Base-by-base conservation (phyloP, 2,113 vertebrate species). In the Salvelinus fontinalis region DNA sequence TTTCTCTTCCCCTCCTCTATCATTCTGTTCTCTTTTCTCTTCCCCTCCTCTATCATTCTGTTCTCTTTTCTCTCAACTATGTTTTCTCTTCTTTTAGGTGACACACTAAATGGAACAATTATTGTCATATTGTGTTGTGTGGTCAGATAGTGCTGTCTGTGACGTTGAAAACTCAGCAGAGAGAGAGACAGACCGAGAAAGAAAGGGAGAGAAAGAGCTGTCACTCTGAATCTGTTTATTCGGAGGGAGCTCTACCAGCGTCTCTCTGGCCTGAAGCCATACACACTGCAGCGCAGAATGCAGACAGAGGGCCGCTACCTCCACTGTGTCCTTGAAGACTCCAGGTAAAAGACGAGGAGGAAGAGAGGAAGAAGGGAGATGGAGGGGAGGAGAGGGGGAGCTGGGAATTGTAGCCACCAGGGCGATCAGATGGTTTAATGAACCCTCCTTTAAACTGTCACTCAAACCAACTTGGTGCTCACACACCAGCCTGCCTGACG, bases 241-340 rank as follows among this genome's bases (percentile, higher is more conserved):
- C 68, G 7, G 68, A 26, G 39, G 39, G 68, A 70, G 27, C 3
- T 16, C 68, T 26, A 22, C 68, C 68, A 24, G 22, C 22, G n/a
- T 24, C 39, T 24, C 68, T 14, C 68, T 70, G 68, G 68, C 68
- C 67, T 48, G 8, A 48, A 70, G 68, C 68, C 68, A 49, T 49
- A 68, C 27, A 39, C 67, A n/a, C 67, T 18, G 20, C 31, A 34
- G 31, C 29, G 31, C 31, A 8, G 26, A 18, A n/a, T 62, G 72
- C 29, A 16, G 24, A 24, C 14, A 29, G 64, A 34, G 67, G 8
- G 67, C 14, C 20, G 16, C 24, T 22, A 60, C 27, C 67, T 4
- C 59, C 51, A 62, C 16, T 29, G 62, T 69, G 65, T 71, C 69
- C 54, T 71, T 73, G 94, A 95, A 93, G 86, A 88, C 87, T 90